Evolutionary conservation across 1,140 invertebrate genomes (phyloP), one percentile per base, ranked within the genome.

Genomic region (Fopius arisanus): DNA sequence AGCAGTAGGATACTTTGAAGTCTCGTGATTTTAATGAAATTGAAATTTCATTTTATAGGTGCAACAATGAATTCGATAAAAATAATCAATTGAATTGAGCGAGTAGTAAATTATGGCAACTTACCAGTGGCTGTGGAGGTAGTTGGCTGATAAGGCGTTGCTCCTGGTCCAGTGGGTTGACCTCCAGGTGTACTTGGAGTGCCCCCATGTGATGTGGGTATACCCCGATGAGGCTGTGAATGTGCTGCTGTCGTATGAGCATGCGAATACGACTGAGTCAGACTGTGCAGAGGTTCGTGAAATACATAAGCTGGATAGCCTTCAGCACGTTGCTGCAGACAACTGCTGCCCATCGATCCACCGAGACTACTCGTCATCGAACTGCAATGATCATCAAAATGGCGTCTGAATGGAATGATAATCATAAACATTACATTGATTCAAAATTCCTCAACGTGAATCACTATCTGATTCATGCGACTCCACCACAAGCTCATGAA

Each of bases 271-370:
- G 86, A 87, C 78, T 90, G 90, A 65, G 90, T 92, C 33, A 96
- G 90, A 54, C 94, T 94, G 83, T 94, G 92, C 80, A 97, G 88
- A 28, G 95, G 94, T 87, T 97, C 95, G 87, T 96, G 95, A 88
- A 98, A 95, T 94, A 98, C 97, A 89, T 96, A 96, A 51, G 87
- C 86, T 7, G 96, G 95, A 88, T 97, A 97, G 72, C 92, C 92
- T 72, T 91, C 89, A 77, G 96, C 90, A n/a, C 95, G 90, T 89
- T 96, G 95, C 87, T 97, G 96, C 70, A 97, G 91, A 86, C 96
- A 98, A 82, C 95, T 95, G 76, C 93, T 92, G 77, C 93, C 91
- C 90, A 96, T 94, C 68, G 89, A 89, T 68, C 94, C 93, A 78
- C 93, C 92, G 80, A 96, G 84, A 77, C 92, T 92, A 69, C 91